Percentiles rank a stretch among this genome's conserved stretches.
These are phyloP conservation scores for Hippasteria phrygiana DNA, from an alignment of 53 echinoderm and acorn worm species.

Conservation along the genomic window DNA sequence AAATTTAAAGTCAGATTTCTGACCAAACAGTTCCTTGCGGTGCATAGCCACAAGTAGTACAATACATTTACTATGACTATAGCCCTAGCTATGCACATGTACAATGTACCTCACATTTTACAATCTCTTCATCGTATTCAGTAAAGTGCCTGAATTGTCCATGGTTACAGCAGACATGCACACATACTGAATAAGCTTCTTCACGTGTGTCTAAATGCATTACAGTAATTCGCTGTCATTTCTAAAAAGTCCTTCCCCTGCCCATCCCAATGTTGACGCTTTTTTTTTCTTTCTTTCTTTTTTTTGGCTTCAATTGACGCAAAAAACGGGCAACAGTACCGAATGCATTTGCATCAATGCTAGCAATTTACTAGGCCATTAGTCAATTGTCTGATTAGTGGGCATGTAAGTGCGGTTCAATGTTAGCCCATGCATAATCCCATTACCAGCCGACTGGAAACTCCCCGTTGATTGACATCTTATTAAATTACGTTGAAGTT, in stretches of 20 bases:
- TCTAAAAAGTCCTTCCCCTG: background rate
- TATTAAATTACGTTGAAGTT: background rate
- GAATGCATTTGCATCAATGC: background rate
- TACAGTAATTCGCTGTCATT: slow-evolving; percentile 31
- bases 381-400: slow-evolving; percentile 33
- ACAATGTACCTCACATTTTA: too few relatives aligned
- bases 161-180: background rate
- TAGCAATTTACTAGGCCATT: slow-evolving; percentile 44
- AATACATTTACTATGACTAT: too few relatives aligned
- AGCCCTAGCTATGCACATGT: too few relatives aligned
- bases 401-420: slow-evolving; percentile 18
- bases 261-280: slow-evolving; percentile 11
- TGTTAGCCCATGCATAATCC: background rate
- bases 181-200: background rate
- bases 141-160: background rate
- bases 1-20: too few relatives aligned
- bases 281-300: background rate
- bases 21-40: too few relatives aligned
- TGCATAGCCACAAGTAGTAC: too few relatives aligned
- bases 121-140: too few relatives aligned
- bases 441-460: background rate
- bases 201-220: slow-evolving; percentile 32
- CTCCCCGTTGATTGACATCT: slow-evolving; percentile 39
- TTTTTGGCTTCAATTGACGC: background rate
- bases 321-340: background rate